Evolutionary conservation across 2,888 invertebrate genomes (phyloP).

Genomic region (Congeria kusceri): DNA sequence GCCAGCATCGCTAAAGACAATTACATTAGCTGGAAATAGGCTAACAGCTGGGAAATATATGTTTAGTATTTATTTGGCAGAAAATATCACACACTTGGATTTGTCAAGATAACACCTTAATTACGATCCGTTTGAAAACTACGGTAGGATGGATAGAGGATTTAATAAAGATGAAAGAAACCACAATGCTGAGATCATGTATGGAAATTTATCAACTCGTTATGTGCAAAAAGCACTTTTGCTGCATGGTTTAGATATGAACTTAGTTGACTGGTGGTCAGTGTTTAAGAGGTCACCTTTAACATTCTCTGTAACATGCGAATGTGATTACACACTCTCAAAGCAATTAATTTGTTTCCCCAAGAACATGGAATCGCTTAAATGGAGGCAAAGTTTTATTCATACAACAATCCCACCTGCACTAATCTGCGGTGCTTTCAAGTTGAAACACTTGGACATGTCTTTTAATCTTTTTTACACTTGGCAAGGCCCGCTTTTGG

Average conservation of each 20-base stretch:
- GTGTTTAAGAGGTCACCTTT: no score
- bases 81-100: conserved; percentile 30
- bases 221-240: no score
- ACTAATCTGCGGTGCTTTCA: conserved; percentile 26
- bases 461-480: conserved; percentile 47
- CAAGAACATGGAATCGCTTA: neutral
- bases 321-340: neutral
- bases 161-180: no score
- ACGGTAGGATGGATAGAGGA: no score
- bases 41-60: conserved; percentile 36
- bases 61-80: neutral
- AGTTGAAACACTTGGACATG: conserved; percentile 32
- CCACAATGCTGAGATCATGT: no score
- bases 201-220: no score
- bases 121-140: no score
- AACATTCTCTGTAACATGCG: neutral
- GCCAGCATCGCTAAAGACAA: conserved; percentile 11
- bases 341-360: conserved; percentile 11
- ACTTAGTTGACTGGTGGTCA: no score
- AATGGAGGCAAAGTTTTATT: conserved; percentile 44
- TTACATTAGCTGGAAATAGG: conserved; percentile 51
- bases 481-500: conserved; percentile 44
- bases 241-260: no score
- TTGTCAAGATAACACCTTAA: conserved; percentile 51
- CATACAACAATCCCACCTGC: conserved; percentile 1